Percentiles rank a stretch among this genome's conserved stretches.
Conservation (phyloP, 2,113 vertebrate genomes). For the Saccopteryx leptura region DNA sequence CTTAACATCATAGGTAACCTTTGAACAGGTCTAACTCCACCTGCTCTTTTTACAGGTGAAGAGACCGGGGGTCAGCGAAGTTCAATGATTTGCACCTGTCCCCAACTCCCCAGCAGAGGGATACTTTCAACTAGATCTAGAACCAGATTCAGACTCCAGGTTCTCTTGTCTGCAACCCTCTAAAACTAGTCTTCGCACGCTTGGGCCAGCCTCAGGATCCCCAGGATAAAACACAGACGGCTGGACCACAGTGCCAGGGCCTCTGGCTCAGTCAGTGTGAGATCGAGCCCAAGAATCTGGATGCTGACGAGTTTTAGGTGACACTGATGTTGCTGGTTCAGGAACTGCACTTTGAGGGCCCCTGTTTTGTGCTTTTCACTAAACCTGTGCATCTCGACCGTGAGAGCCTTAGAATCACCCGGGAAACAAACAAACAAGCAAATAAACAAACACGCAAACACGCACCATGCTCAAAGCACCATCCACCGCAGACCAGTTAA, state of each 20-base stretch:
- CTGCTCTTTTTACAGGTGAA: background rate
- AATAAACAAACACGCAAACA: background rate
- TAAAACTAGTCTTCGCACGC: accelerated
- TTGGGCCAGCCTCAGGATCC: background rate
- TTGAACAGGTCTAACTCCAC: background rate
- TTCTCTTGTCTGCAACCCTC: background rate
- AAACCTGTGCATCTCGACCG: background rate
- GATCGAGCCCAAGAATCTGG: background rate
- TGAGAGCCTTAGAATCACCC: background rate
- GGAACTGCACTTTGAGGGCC: background rate
- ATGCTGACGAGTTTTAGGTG: background rate
- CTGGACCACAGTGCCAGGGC: background rate
- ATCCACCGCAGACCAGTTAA: background rate
- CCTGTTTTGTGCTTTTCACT: background rate
- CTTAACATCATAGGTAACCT: background rate
- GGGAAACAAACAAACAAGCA: background rate
- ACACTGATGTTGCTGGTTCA: background rate
- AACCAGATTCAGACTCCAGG: background rate
- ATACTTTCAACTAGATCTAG: background rate
- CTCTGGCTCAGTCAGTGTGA: background rate
- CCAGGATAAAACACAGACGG: accelerated
- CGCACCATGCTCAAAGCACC: background rate
- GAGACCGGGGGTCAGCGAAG: background rate
- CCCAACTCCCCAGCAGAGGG: background rate
- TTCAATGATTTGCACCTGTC: background rate